phyloP scores from a whole-genome alignment of 2,113 vertebrate species.

The Heterochromis multidens region DNA sequence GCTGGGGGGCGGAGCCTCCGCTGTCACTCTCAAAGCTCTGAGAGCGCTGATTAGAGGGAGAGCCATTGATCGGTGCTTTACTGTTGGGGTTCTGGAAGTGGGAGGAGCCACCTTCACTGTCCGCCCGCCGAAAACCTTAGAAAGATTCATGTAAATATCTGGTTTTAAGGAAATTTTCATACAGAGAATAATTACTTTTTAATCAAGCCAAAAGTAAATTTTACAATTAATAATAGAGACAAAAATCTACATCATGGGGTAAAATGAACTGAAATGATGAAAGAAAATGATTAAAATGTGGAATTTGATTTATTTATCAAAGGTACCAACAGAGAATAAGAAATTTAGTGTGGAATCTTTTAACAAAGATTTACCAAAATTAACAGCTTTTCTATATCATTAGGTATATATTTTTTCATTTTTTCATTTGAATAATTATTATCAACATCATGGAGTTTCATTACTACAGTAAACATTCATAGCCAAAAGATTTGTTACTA shows the following conservation, averaged over 20 bases:
- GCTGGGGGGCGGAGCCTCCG: conserved; percentile 53
- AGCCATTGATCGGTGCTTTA: conserved; percentile 27
- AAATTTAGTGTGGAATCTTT: no score
- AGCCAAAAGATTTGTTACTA: no score
- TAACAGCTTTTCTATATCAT: no score
- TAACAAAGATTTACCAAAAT: no score
- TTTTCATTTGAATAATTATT: no score
- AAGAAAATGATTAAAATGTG: neutral
- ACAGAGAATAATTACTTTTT: neutral
- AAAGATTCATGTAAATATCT: neutral
- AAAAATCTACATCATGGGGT: neutral
- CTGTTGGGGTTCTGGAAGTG: neutral
- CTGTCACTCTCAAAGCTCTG: conserved; percentile 56
- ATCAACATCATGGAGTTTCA: no score
- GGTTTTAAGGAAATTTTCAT: neutral
- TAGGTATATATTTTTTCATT: no score
- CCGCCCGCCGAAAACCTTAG: conserved; percentile 50
- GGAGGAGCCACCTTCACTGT: conserved; percentile 50
- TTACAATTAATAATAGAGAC: neutral
- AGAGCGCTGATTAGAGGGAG: conserved; percentile 45
- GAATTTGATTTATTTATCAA: neutral
- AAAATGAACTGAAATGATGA: neutral
- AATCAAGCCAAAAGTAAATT: neutral
- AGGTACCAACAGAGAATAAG: no score
- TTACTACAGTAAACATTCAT: no score